Conservation (phyloP, 2,797 vertebrate genomes). For the Eupleurogrammus muticus region DNA sequence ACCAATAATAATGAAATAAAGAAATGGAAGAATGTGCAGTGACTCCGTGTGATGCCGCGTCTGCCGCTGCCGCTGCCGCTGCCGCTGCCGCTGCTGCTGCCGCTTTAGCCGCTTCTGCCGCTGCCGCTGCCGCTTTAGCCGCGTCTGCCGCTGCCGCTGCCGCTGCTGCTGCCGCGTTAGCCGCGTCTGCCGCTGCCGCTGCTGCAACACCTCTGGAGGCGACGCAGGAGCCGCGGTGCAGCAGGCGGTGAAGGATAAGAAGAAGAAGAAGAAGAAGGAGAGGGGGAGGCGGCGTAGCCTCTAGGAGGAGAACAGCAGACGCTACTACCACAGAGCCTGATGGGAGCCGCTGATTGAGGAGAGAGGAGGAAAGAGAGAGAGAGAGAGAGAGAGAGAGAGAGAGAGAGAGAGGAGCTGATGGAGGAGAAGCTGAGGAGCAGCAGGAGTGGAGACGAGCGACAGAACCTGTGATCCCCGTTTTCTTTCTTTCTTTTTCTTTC, state of each 20-base stretch:
- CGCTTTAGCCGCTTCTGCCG: too few species aligned
- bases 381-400: conserved; percentile 14
- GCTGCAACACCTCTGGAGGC: conserved; percentile 59
- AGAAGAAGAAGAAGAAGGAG: too few species aligned
- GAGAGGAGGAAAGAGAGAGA: conserved; percentile 24
- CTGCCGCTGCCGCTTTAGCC: too few species aligned
- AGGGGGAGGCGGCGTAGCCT: conserved; percentile 18
- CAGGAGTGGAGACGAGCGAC: conserved; percentile 44
- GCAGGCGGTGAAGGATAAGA: conserved; percentile 34
- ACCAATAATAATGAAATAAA: conserved; percentile 19
- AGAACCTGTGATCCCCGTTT: conserved; percentile 42
- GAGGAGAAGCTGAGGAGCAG: conserved; percentile 34
- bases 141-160: neutral
- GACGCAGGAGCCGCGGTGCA: conserved; percentile 55
- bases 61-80: conserved; percentile 2
- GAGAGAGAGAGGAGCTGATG: conserved; percentile 23
- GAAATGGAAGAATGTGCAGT: conserved; percentile 42
- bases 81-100: conserved; percentile 12
- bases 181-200: neutral
- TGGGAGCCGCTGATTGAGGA: conserved; percentile 43
- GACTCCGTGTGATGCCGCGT: conserved; percentile 18
- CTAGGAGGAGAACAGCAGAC: conserved; percentile 43
- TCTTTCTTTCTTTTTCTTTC: too few species aligned
- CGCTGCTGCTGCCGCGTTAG: conserved; percentile 12
- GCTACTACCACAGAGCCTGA: conserved; percentile 46